Percentiles rank a stretch among this genome's conserved stretches.
Evolutionary conservation across 2,113 vertebrate species (phyloP).

Genomic region (Gymnocephalus cernua): DNA sequence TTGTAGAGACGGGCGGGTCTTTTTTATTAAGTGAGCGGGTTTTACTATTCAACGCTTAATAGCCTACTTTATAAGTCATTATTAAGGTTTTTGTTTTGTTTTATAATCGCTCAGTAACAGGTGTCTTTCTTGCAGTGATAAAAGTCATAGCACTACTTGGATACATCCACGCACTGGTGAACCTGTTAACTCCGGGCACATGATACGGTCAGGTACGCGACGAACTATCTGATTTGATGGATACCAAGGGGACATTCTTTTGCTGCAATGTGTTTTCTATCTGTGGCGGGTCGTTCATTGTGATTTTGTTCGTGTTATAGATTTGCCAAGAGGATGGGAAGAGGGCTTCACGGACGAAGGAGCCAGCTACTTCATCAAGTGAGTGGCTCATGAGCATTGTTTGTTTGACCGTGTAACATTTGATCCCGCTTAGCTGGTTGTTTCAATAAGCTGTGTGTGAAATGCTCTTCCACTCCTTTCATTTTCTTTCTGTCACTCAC

Average conservation of each 20-base stretch:
- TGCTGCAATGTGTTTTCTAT: conserved; percentile 52
- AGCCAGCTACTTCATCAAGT: conserved; percentile 99
- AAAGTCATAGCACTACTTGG: conserved; percentile 91
- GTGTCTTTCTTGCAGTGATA: conserved; percentile 91
- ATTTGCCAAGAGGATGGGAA: conserved; percentile 97
- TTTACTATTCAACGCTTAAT: neutral
- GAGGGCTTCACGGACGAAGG: conserved; percentile 98
- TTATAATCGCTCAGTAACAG: conserved; percentile 81
- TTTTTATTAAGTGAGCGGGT: conserved; percentile 92
- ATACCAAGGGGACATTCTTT: neutral
- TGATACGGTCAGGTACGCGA: conserved; percentile 95
- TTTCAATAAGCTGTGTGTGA: conserved; percentile 5
- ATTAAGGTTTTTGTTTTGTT: conserved; percentile 6
- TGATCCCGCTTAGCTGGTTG: neutral
- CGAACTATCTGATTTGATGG: conserved; percentile 41
- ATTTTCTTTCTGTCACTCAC: neutral
- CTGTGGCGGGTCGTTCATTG: conserved; percentile 37
- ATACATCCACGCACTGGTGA: conserved; percentile 95
- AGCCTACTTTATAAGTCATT: neutral
- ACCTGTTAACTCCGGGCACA: conserved; percentile 98
- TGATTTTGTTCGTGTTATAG: conserved; percentile 75
- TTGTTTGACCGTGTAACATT: conserved; percentile 31
- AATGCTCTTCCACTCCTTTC: neutral
- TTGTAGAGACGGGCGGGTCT: conserved; percentile 92
- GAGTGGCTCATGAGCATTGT: conserved; percentile 78